Conservation (phyloP, 2,113 vertebrate genomes). For the Pomatorhinus ruficollis region DNA sequence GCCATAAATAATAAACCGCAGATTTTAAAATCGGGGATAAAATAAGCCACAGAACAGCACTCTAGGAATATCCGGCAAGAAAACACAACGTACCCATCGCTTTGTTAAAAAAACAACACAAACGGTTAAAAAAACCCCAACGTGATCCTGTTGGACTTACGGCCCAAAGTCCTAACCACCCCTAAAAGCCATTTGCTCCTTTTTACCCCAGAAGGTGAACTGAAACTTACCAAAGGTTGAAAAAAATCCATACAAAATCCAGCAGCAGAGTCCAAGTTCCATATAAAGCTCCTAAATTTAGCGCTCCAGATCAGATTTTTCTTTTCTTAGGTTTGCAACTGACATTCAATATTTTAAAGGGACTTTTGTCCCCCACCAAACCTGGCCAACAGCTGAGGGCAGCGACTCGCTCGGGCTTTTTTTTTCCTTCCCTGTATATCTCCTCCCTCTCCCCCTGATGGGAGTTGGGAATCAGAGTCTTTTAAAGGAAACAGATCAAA, state of each 20-base stretch:
- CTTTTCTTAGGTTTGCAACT: constrained; percentile 50
- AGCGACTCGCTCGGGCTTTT: not conserved
- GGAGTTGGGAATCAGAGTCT: constrained; percentile 70
- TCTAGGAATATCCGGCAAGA: constrained; percentile 12
- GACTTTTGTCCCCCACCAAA: constrained; percentile 59
- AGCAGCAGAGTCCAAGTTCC: constrained; percentile 62
- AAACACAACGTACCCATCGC: not conserved
- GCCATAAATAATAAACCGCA: not conserved
- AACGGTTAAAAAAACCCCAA: not conserved
- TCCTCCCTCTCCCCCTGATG: constrained; percentile 76
- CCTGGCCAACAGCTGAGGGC: constrained; percentile 48
- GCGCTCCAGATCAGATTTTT: constrained; percentile 48
- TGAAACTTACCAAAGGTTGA: constrained; percentile 66
- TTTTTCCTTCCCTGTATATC: constrained; percentile 4
- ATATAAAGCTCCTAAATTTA: constrained; percentile 69
- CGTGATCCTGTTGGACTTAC: not conserved
- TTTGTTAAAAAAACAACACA: not conserved
- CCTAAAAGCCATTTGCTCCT: not conserved
- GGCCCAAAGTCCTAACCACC: not conserved
- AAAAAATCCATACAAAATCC: constrained; percentile 74
- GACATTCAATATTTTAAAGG: constrained; percentile 67
- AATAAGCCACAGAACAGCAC: constrained; percentile 10
- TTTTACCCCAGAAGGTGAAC: constrained; percentile 44
- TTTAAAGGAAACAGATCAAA: constrained; percentile 64
- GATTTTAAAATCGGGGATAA: not conserved